Conservation (phyloP, 2,888 invertebrate species). For the Ectemnius continuus region DNA sequence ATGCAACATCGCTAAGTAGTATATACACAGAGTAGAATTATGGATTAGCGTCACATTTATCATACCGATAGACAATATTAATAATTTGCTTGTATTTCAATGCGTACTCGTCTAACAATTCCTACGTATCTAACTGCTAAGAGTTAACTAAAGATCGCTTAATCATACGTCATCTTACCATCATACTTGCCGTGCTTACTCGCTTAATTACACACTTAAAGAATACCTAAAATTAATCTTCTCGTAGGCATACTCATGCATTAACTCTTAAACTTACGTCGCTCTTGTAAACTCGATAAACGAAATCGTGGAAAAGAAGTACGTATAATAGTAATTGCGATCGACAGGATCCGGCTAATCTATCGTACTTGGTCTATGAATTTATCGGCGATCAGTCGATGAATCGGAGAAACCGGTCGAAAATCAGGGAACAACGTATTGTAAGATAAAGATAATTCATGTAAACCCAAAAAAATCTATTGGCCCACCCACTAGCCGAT, state of each 20-base stretch:
- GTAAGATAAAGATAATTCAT: constrained; percentile 16
- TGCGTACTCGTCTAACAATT: constrained; percentile 62
- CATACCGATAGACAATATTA: constrained; percentile 61
- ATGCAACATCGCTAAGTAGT: constrained; percentile 49
- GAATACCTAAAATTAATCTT: constrained; percentile 49
- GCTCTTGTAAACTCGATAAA: constrained; percentile 29
- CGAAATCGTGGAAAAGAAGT: constrained; percentile 30
- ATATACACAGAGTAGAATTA: constrained; percentile 63
- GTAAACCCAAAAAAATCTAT: constrained; percentile 16
- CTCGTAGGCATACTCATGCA: constrained; percentile 46
- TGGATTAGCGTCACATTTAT: constrained; percentile 63
- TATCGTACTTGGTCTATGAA: constrained; percentile 50
- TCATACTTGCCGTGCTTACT: constrained; percentile 33
- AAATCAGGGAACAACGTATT: constrained; percentile 10
- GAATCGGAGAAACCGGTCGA: constrained; percentile 14
- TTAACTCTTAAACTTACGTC: constrained; percentile 40
- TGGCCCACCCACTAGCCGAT: constrained; percentile 28
- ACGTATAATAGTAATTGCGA: constrained; percentile 51
- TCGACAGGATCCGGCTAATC: constrained; percentile 46
- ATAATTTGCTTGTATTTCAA: constrained; percentile 52
- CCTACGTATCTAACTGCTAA: constrained; percentile 62
- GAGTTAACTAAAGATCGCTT: constrained; percentile 54
- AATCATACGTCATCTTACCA: constrained; percentile 32
- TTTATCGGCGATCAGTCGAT: constrained; percentile 44
- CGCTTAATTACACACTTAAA: constrained; percentile 39